These are phyloP conservation scores for Orthonychiurus folsomi DNA, from an alignment of 2,888 invertebrate species.

Conservation along the genomic window DNA sequence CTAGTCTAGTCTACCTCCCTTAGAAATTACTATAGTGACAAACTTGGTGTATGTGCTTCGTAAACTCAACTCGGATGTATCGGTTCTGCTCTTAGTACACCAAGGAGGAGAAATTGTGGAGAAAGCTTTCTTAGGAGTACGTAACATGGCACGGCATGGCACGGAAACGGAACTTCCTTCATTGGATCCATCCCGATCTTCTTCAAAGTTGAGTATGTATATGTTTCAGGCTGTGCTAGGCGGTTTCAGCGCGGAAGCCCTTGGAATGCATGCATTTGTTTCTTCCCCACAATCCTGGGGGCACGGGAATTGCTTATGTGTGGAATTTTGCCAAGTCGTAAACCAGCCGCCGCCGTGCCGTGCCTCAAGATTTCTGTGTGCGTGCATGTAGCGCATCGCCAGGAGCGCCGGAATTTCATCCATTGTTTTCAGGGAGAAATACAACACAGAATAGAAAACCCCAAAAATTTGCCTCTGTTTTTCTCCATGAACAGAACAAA, in stretches of 20 bases:
- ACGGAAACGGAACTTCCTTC: not conserved
- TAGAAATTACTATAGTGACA: too few species aligned
- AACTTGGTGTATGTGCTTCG: too few species aligned
- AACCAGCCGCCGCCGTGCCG: not conserved
- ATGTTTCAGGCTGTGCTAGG: not conserved
- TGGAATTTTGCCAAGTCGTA: not conserved
- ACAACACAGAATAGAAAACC: not conserved
- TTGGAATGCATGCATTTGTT: not conserved
- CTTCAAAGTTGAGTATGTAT: not conserved
- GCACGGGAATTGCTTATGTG: not conserved
- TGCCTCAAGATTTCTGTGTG: not conserved
- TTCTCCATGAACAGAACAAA: too few species aligned
- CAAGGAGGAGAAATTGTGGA: too few species aligned
- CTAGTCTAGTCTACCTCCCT: too few species aligned
- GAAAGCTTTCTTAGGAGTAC: too few species aligned
- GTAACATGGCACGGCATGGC: too few species aligned
- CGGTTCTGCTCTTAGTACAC: too few species aligned
- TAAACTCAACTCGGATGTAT: too few species aligned
- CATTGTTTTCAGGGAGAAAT: not conserved
- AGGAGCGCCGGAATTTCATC: not conserved
- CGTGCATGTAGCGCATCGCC: not conserved
- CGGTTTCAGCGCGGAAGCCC: not conserved
- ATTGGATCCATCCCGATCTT: not conserved
- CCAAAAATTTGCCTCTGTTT: not conserved
- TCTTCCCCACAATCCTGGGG: not conserved